Conservation (phyloP, 2,888 invertebrate species). For the Orchestes rusci region DNA sequence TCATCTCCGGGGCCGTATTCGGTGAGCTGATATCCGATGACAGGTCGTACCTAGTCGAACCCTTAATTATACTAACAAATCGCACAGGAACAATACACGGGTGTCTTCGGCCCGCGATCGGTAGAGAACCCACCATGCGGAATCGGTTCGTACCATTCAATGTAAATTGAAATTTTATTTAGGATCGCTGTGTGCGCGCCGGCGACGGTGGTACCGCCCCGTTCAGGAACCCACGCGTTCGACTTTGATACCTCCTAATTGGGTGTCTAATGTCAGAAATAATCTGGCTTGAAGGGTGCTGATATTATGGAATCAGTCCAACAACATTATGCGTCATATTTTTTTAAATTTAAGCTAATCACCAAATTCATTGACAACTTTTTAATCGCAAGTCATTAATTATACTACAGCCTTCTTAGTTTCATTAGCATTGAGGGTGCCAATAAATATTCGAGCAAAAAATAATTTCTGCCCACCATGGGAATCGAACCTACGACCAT, state of each 20-base stretch:
- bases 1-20: slow-evolving; percentile 10
- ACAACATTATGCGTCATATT: too few relatives aligned
- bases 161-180: slow-evolving; percentile 23
- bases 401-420: too few relatives aligned
- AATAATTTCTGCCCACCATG: too few relatives aligned
- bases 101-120: slow-evolving; percentile 24
- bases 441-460: too few relatives aligned
- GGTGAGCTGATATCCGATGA: slow-evolving; percentile 17
- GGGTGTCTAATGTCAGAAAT: too few relatives aligned
- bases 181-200: slow-evolving; percentile 6
- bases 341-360: too few relatives aligned
- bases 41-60: slow-evolving; percentile 20
- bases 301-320: too few relatives aligned
- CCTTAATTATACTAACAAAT: slow-evolving; percentile 29
- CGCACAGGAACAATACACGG: slow-evolving; percentile 27
- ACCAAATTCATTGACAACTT: too few relatives aligned
- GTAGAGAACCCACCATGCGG: slow-evolving; percentile 22
- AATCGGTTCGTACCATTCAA: slow-evolving; percentile 21
- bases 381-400: too few relatives aligned
- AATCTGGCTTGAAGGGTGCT: too few relatives aligned
- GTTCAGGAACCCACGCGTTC: slow-evolving; percentile 19
- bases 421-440: too few relatives aligned
- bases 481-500: too few relatives aligned
- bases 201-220: slow-evolving; percentile 13
- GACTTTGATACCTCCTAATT: slow-evolving; percentile 19